Base-by-base conservation (phyloP, 2,113 vertebrate genomes). In the Catharus fuscescens region DNA sequence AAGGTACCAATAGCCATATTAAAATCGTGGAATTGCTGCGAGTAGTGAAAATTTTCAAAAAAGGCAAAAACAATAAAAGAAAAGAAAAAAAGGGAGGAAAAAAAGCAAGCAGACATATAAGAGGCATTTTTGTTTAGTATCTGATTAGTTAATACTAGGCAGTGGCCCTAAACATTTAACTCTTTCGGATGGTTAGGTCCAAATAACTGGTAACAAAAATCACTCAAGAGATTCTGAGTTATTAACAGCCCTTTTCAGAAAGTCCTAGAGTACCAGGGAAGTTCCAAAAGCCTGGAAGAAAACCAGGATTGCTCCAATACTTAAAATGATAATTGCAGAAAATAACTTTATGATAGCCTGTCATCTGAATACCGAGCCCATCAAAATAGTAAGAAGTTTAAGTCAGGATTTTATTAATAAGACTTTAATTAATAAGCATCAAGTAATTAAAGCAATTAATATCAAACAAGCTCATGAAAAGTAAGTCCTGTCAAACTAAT, bases 401-500 rank as follows among this genome's bases (percentile, higher is more conserved):
- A 92, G 50, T 76, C 56, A 80, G 67, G 80, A 91, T 92, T 95
- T 92, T 93, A 86, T 95, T 91, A 95, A 80, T 90, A 92, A 93
- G 62, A 56, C 60, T 90, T 93, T 92, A 96, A 97, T 95, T 95
- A 95, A 92, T 94, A 95, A 90, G 92, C 67, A 95, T 88, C 14
- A 24, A 84, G 90, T 96, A 96, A 96, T 97, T 95, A 96, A 95
- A 94, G 80, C 57, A 96, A 93, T 95, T 94, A 97, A 93, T 90
- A 97, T 95, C 96, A 94, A 95, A 93, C 48, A 91, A 88, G 85
- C 59, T 92, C 80, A 90, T 61, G 48, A 85, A 95, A 96, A 97
- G 82, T 57, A 96, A 90, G 92, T 90, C 65, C 89, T 93, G 96
- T 96, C 86, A 96, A 95, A 90, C 79, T 84, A 96, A 93, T 96